phyloP scores from a whole-genome alignment of 2,797 vertebrate genomes.

The Loris lydekkerianus region DNA sequence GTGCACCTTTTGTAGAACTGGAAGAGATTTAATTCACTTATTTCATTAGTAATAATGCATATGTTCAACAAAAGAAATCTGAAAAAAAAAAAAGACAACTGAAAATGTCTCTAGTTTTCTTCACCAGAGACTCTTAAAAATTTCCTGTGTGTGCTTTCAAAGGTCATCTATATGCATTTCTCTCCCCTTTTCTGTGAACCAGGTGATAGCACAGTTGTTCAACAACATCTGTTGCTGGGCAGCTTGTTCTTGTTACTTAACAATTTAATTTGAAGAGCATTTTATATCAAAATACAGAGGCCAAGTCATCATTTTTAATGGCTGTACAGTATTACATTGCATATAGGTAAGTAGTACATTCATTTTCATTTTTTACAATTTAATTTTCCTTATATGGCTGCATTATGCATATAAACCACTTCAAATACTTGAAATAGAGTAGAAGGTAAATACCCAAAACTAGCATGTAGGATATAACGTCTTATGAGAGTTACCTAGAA shows the following conservation, averaged over 20 bases:
- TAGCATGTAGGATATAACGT: background rate
- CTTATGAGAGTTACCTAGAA: background rate
- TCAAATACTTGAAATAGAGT: background rate
- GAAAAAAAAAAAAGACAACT: background rate
- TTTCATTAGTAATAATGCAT: background rate
- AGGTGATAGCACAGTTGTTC: background rate
- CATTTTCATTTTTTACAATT: background rate
- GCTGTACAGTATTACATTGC: background rate
- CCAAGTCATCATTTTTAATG: background rate
- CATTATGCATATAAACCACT: background rate
- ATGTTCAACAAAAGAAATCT: background rate
- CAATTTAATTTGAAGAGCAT: background rate
- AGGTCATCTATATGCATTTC: background rate
- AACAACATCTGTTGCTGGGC: background rate
- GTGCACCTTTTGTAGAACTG: background rate
- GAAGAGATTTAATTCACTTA: background rate
- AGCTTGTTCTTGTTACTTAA: background rate
- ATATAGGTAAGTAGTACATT: background rate
- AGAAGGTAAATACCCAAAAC: conserved; percentile 10
- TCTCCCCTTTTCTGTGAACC: background rate
- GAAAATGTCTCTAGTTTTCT: conserved; percentile 20
- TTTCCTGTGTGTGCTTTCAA: conserved; percentile 4
- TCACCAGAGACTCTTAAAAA: background rate
- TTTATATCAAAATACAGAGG: background rate
- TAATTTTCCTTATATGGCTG: background rate